Percentiles rank a stretch among this genome's conserved stretches.
Evolutionary conservation across 2,888 invertebrate genomes (phyloP).

Genomic region (Spilarctia lutea): DNA sequence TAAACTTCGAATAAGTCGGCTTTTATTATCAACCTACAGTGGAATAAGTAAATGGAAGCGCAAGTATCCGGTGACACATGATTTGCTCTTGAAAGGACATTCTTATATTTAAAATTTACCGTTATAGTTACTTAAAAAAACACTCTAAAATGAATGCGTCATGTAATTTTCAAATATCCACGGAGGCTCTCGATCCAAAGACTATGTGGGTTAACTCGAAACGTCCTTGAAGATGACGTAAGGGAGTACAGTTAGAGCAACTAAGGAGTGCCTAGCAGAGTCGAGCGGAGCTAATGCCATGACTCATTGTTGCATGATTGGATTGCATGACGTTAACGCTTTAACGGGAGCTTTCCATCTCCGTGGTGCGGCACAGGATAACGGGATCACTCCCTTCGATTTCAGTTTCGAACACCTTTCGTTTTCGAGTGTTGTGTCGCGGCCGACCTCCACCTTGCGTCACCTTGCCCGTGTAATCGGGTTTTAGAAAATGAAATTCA

Average conservation of each 20-base stretch:
- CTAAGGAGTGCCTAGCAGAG: conserved; percentile 36
- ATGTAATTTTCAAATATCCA: conserved; percentile 39
- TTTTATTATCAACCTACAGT: conserved; percentile 5
- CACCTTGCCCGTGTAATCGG: conserved; percentile 78
- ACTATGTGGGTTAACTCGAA: conserved; percentile 49
- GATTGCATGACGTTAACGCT: conserved; percentile 66
- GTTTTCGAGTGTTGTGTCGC: conserved; percentile 80
- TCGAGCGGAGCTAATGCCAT: conserved; percentile 39
- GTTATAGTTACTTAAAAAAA: conserved; percentile 46
- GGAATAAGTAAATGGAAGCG: not conserved
- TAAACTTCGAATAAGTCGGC: not conserved
- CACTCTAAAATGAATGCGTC: conserved; percentile 33
- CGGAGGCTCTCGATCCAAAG: conserved; percentile 37
- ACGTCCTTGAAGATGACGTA: conserved; percentile 64
- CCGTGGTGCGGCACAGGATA: conserved; percentile 75
- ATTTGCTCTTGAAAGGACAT: conserved; percentile 35
- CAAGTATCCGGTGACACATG: conserved; percentile 18
- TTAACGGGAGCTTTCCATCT: conserved; percentile 85
- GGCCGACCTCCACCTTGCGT: conserved; percentile 76
- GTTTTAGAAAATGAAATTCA: conserved; percentile 86
- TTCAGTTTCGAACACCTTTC: conserved; percentile 83
- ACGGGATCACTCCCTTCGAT: conserved; percentile 84
- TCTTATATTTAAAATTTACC: conserved; percentile 27
- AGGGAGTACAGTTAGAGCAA: conserved; percentile 53
- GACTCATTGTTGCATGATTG: conserved; percentile 67